A percentile compares a stretch with the other conserved stretches of the same genome.
phyloP scores from a whole-genome alignment of 2,113 vertebrate genomes.

The Zapornia atra region DNA sequence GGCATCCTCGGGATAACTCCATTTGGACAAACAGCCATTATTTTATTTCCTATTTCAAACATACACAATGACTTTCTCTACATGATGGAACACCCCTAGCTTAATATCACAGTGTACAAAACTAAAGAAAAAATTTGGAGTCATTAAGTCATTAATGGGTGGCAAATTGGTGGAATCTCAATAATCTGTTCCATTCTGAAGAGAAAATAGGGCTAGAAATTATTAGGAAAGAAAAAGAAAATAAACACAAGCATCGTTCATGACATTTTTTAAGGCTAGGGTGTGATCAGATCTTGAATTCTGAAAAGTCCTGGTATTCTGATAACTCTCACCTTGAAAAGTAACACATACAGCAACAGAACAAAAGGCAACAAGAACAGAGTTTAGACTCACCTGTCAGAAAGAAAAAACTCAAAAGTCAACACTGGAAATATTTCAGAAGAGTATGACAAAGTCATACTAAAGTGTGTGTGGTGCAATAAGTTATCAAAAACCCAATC shows the following conservation, averaged over 20 bases:
- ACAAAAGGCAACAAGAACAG: background rate
- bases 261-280: background rate
- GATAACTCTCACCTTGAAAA: background rate
- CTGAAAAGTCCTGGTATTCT: background rate
- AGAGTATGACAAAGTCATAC: background rate
- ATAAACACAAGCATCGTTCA: background rate
- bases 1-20: background rate
- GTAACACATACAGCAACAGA: accelerated
- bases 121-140: background rate
- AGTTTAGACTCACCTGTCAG: background rate
- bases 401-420: background rate
- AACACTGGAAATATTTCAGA: background rate
- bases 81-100: background rate
- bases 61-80: background rate
- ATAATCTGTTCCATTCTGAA: background rate
- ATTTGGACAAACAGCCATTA: background rate
- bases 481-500: accelerated
- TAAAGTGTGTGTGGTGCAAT: accelerated
- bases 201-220: background rate
- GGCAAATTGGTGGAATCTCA: background rate
- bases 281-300: accelerated
- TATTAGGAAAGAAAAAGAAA: background rate
- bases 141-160: background rate
- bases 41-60: background rate
- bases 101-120: background rate